These are phyloP conservation scores for Trichomalopsis sarcophagae DNA, from an alignment of 1,140 invertebrate genomes.

Conservation along the genomic window DNA sequence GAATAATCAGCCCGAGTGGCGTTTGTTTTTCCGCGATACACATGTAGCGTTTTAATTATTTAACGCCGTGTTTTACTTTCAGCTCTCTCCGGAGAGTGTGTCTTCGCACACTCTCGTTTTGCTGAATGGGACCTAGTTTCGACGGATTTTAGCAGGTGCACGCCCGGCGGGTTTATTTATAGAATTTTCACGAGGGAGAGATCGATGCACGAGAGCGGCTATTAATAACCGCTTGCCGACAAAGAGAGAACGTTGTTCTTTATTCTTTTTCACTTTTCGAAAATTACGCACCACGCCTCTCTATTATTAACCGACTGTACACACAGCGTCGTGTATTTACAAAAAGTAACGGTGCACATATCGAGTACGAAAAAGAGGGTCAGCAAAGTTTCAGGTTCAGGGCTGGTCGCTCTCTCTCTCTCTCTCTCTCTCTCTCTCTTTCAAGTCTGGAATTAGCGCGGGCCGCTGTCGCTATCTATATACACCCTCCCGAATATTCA, in stretches of 20 bases:
- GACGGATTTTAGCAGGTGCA: background rate
- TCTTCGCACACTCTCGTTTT: background rate
- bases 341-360: background rate
- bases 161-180: slow-evolving; percentile 2
- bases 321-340: background rate
- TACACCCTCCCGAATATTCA: background rate
- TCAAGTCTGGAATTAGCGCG: background rate
- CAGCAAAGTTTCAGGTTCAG: slow-evolving; percentile 23
- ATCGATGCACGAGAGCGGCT: background rate
- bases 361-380: background rate
- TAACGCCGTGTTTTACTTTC: background rate
- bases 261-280: background rate
- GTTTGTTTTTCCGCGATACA: background rate
- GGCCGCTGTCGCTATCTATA: background rate
- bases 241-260: background rate
- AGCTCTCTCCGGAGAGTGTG: no score
- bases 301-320: background rate
- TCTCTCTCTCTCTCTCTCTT: slow-evolving; percentile 12
- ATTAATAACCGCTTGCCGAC: background rate
- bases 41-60: background rate
- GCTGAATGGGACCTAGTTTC: slow-evolving; percentile 38
- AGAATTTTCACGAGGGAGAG: slow-evolving; percentile 25
- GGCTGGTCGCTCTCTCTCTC: slow-evolving; percentile 10
- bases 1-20: background rate
- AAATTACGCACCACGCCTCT: background rate